These are phyloP conservation scores for Pantherophis vulpinus DNA, from an alignment of 2,797 vertebrate species.

Conservation along the genomic window DNA sequence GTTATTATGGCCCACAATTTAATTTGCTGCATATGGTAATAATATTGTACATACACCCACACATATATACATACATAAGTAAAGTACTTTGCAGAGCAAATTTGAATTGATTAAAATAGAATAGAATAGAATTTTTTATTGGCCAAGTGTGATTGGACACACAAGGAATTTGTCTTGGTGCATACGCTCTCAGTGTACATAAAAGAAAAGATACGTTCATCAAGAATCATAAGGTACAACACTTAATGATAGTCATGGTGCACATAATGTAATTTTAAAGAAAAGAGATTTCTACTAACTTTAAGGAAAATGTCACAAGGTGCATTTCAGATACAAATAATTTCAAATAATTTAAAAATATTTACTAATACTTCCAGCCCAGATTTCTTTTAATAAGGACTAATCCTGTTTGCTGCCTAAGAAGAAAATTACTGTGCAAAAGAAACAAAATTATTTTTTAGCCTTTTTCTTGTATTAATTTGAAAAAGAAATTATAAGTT, in stretches of 20 bases:
- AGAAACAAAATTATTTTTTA: neutral
- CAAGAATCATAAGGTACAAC: too few species aligned
- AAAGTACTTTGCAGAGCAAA: neutral
- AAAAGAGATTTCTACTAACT: neutral
- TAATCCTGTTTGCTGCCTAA: accelerated
- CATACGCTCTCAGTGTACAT: too few species aligned
- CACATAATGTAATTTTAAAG: neutral
- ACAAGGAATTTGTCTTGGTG: too few species aligned
- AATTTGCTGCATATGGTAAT: constrained; percentile 3
- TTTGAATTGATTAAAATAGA: too few species aligned
- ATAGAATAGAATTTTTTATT: too few species aligned
- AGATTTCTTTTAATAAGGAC: neutral
- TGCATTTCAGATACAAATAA: neutral
- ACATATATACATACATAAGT: too few species aligned
- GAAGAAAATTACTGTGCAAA: accelerated
- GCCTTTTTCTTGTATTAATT: neutral
- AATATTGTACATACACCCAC: too few species aligned
- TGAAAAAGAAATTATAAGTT: neutral
- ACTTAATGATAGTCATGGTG: too few species aligned
- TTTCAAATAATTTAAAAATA: neutral
- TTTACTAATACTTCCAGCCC: accelerated
- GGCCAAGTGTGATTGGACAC: too few species aligned
- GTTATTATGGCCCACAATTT: neutral
- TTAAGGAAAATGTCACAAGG: neutral
- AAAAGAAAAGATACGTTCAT: too few species aligned